Base-by-base conservation (phyloP, 2,113 vertebrate genomes). In the Paedocypris sp. region DNA sequence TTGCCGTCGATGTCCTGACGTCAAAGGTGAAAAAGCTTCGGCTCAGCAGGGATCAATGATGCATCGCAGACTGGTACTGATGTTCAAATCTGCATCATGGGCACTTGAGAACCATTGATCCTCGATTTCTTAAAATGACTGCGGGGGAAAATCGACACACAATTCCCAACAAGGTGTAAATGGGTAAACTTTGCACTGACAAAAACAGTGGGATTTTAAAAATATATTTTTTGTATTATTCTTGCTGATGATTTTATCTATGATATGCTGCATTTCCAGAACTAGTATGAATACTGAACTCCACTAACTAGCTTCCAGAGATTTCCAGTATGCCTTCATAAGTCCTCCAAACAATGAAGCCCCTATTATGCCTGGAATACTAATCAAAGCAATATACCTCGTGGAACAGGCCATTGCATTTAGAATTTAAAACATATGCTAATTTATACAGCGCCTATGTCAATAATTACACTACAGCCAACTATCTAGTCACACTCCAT, bases 281-380 rank as follows among this genome's bases (percentile, higher is more conserved):
- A n/a, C n/a, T n/a, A n/a, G 39, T 58, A 58, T 43, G 10, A 58
- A 31, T 41, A 38, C 49, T 54, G 16, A 12, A n/a, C n/a, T n/a
- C n/a, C n/a, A n/a, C n/a, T n/a, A n/a, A n/a, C n/a, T n/a, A n/a
- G n/a, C n/a, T n/a, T n/a, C n/a, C n/a, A n/a, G n/a, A n/a, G n/a
- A n/a, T n/a, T n/a, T n/a, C n/a, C n/a, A n/a, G 16, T 23, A 39
- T 13, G 42, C 42, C 54, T 54, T 45, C n/a, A 47, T 48, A 5
- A 20, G 63, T 45, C 42, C 42, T 28, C 62, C 62, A 32, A 49
- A 36, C 49, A 49, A 48, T 31, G 39, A 50, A n/a, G 48, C 49
- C 15, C 31, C 32, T 54, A 22, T 22, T 61, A 69, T 75, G 68
- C 20, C 1, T 3, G 16, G 63, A 77, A 78, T 75, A 75, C 68